Conservation (phyloP, 2,113 vertebrate species). For the Entosphenus tridentatus region DNA sequence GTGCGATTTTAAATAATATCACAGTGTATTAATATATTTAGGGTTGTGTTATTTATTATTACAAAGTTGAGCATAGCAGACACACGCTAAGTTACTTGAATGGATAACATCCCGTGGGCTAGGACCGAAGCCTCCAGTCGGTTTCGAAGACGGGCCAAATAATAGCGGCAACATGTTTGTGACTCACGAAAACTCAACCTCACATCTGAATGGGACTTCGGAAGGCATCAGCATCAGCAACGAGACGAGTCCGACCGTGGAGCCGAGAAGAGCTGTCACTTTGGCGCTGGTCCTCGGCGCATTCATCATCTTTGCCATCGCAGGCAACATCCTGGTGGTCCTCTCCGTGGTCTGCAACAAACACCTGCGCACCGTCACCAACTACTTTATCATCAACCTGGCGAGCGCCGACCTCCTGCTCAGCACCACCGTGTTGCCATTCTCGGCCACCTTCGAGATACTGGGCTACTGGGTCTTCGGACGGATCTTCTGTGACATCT, state of each 20-base stretch:
- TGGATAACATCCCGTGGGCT: too few relatives aligned
- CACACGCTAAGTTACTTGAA: too few relatives aligned
- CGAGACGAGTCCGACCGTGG: constrained; percentile 31
- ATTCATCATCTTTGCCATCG: constrained; percentile 65
- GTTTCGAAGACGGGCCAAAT: too few relatives aligned
- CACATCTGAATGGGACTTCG: constrained; percentile 16
- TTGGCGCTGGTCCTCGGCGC: constrained; percentile 53
- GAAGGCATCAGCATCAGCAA: constrained; percentile 23
- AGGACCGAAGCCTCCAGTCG: too few relatives aligned
- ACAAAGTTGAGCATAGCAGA: too few relatives aligned
- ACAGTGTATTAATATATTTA: too few relatives aligned
- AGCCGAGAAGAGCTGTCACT: constrained; percentile 40
- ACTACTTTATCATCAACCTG: constrained; percentile 92
- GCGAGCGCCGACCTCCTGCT: constrained; percentile 79
- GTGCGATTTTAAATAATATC: too few relatives aligned
- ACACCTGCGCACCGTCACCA: constrained; percentile 80
- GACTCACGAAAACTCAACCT: too few relatives aligned
- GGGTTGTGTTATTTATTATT: too few relatives aligned
- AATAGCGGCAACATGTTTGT: too few relatives aligned
- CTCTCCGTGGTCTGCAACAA: constrained; percentile 78
- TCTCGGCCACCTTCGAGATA: constrained; percentile 79
- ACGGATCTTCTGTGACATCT: constrained; percentile 83
- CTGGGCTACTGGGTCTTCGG: constrained; percentile 85
- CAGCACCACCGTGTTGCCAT: constrained; percentile 67
- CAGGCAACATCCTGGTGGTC: constrained; percentile 88